Evolutionary conservation across 2,113 vertebrate species (phyloP), one percentile per base, ranked within the genome.

Genomic region (Agelaius phoeniceus): DNA sequence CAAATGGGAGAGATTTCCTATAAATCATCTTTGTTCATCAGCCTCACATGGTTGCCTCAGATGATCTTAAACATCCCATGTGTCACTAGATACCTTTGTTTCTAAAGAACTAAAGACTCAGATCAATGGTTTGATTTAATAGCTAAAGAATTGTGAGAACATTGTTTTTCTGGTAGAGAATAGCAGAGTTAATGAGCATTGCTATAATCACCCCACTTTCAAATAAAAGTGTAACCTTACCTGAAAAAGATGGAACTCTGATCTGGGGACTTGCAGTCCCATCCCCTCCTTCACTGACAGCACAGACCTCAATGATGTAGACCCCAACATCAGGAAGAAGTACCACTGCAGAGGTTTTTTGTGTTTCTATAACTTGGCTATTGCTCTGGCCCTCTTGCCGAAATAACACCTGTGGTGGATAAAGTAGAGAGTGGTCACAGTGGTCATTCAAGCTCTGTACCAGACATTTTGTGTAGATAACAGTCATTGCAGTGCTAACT

Each of bases 261-360:
- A 99, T 99, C 73, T 99, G 99, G 46, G 99, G 97, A 95, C 99
- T 99, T 16, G 98, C 95, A 2, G 98, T 98, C 55, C 99, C 99
- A 86, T 99, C 99, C 14, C 99, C 99, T 62, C 99, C 99, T 97
- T 99, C 99, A 46, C 99, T 99, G 87, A 98, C 98, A 3, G 98
- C 98, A 44, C 98, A 98, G 49, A 99, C 98, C 97, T 99, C 99
- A 19, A 99, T 99, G 96, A 99, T 98, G 62, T 99, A 99, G 86
- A 99, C 98, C 26, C 99, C 99, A 74, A 98, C 98, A 72, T 99
- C 99, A 1, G 99, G 98, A 73, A 99, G 98, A 22, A 98, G 98
- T 6, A 99, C 97, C 78, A 98, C 97, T 5, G 99, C 99, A 73
- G 99, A 99, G 3, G 99, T 98, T 97, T 99, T 99, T 89, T 99